Evolutionary conservation across 64 coral and sea anemone species (phyloP).

Genomic region (Hydrozoanthus tunicans): DNA sequence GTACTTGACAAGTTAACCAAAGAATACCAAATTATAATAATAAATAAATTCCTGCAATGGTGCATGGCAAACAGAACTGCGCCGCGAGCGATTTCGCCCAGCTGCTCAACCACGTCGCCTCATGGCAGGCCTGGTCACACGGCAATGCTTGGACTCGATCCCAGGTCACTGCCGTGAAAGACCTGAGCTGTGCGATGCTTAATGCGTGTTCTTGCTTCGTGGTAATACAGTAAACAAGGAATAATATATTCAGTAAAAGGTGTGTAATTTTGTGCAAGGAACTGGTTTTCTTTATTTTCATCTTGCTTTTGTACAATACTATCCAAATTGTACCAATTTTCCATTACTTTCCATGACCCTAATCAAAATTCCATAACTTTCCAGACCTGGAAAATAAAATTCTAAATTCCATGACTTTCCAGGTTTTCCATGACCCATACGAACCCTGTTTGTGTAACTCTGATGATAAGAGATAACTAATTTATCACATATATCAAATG

Average conservation of each 20-base stretch:
- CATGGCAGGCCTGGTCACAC: constrained; percentile 46
- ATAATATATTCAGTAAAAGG: constrained; percentile 61
- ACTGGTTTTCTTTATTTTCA: constrained; percentile 28
- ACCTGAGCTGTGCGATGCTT: constrained; percentile 29
- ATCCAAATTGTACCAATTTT: not conserved
- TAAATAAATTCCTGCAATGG: constrained; percentile 38
- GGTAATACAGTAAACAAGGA: constrained; percentile 54
- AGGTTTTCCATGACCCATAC: constrained; percentile 47
- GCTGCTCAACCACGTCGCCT: constrained; percentile 43
- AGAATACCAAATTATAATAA: constrained; percentile 41
- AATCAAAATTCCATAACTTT: constrained; percentile 37
- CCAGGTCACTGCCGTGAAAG: constrained; percentile 28
- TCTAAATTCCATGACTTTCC: constrained; percentile 28
- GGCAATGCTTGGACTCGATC: constrained; percentile 40
- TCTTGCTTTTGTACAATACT: constrained; percentile 37
- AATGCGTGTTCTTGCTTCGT: constrained; percentile 49
- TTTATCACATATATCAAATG: too few relatives aligned
- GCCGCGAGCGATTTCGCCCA: constrained; percentile 42
- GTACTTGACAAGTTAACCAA: constrained; percentile 13
- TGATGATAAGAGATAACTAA: too few relatives aligned
- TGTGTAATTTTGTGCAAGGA: constrained; percentile 58
- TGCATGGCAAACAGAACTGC: constrained; percentile 54
- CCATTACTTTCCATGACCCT: not conserved
- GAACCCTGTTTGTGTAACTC: not conserved
- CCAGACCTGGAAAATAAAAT: not conserved